Percentiles rank a stretch among this genome's conserved stretches.
Evolutionary conservation across 1,140 invertebrate species (phyloP).

Genomic region (Panonychus citri): DNA sequence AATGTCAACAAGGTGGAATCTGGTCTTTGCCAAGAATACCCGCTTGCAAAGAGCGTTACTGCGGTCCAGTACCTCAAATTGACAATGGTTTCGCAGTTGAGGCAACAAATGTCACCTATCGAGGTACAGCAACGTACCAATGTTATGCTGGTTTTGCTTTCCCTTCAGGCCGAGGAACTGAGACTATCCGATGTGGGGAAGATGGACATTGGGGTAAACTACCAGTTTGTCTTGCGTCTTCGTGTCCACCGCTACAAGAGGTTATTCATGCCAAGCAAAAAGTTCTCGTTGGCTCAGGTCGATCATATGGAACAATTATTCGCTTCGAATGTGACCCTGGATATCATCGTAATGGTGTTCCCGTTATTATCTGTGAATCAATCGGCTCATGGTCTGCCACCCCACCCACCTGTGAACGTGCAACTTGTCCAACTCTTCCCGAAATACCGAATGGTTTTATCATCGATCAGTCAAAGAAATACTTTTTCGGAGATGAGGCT

Average conservation of each 20-base stretch:
- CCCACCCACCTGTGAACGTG: constrained; percentile 62
- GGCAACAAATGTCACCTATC: constrained; percentile 79
- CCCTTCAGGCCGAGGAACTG: constrained; percentile 55
- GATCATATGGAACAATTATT: constrained; percentile 83
- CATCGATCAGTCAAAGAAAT: constrained; percentile 20
- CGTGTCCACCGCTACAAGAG: constrained; percentile 67
- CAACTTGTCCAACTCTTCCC: constrained; percentile 54
- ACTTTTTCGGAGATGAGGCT: constrained; percentile 71
- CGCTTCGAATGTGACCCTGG: constrained; percentile 81
- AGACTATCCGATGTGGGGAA: constrained; percentile 64
- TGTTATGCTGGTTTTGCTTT: constrained; percentile 92
- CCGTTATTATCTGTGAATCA: constrained; percentile 77
- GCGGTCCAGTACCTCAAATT: constrained; percentile 86
- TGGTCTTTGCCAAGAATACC: constrained; percentile 83
- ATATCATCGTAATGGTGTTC: constrained; percentile 60
- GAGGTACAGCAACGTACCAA: constrained; percentile 74
- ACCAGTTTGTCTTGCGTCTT: constrained; percentile 68
- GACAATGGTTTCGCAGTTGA: constrained; percentile 89
- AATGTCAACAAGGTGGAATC: constrained; percentile 65
- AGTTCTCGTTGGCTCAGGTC: constrained; percentile 57
- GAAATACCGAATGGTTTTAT: constrained; percentile 26
- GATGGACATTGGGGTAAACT: constrained; percentile 74
- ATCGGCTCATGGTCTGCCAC: constrained; percentile 87
- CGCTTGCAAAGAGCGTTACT: constrained; percentile 89
- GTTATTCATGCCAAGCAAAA: constrained; percentile 64